Conservation (phyloP, 1,140 invertebrate genomes). For the Tetramorium parvispinum region DNA sequence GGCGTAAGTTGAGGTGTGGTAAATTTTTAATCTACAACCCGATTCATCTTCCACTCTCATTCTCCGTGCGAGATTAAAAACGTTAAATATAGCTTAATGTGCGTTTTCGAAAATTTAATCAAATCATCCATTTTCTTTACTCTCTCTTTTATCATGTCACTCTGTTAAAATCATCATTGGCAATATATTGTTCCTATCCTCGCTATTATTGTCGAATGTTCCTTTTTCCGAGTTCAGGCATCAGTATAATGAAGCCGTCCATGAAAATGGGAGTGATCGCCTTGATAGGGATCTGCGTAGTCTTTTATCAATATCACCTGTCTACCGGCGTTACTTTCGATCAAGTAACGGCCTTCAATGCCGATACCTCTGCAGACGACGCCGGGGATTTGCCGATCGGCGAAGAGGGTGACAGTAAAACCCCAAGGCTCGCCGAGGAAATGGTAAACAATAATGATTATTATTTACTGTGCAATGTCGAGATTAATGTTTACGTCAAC, state of each 20-base stretch:
- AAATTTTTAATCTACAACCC: constrained; percentile 41
- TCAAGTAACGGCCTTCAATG: constrained; percentile 78
- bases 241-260: constrained; percentile 80
- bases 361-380: constrained; percentile 74
- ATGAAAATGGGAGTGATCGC: constrained; percentile 83
- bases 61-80: constrained; percentile 11
- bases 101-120: background rate
- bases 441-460: constrained; percentile 72
- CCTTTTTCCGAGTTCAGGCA: constrained; percentile 25
- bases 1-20: constrained; percentile 20
- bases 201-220: background rate
- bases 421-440: constrained; percentile 78
- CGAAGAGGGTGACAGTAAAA: constrained; percentile 73
- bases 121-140: background rate
- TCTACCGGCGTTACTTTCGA: constrained; percentile 81
- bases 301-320: constrained; percentile 83
- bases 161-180: background rate
- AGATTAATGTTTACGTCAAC: background rate
- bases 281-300: constrained; percentile 81
- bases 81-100: background rate
- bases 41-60: constrained; percentile 25
- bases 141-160: background rate
- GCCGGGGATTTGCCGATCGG: constrained; percentile 71
- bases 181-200: constrained; percentile 34
- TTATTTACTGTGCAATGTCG: background rate